Evolutionary conservation across 2,113 vertebrate species (phyloP).

Genomic region (Equus quagga): DNA sequence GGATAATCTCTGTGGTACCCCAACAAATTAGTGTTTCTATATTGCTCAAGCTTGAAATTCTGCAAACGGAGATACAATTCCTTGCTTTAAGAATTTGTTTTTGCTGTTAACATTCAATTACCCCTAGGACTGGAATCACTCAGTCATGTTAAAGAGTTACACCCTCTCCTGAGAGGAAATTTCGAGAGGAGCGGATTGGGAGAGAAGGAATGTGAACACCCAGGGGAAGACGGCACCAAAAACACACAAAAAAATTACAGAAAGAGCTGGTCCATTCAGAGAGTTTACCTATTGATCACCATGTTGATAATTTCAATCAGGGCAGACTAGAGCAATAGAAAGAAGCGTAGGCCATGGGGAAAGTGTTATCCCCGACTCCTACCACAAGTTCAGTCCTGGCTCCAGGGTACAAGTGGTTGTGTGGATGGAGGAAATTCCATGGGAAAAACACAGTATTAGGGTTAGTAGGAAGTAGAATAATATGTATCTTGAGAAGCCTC

Average conservation of each 20-base stretch:
- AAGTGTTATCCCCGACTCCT: accelerated
- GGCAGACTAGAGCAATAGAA: background rate
- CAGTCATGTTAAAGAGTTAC: background rate
- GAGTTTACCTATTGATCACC: background rate
- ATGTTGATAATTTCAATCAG: background rate
- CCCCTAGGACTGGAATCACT: background rate
- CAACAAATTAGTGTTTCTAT: background rate
- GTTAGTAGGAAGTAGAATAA: background rate
- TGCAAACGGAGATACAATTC: background rate
- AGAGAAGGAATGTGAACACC: background rate
- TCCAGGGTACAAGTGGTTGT: background rate
- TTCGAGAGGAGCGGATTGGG: background rate
- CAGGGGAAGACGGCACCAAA: background rate
- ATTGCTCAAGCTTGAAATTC: background rate
- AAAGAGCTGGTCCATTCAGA: background rate
- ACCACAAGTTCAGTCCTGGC: background rate
- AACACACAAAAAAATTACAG: background rate
- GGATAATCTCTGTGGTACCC: background rate
- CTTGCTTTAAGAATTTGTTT: background rate
- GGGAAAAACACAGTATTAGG: background rate
- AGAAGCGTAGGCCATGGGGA: background rate
- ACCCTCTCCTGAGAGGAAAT: background rate
- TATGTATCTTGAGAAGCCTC: background rate
- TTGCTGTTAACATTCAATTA: background rate
- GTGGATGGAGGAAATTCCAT: background rate